Base-by-base conservation (phyloP, 2,888 invertebrate genomes). In the Dynastes maya region DNA sequence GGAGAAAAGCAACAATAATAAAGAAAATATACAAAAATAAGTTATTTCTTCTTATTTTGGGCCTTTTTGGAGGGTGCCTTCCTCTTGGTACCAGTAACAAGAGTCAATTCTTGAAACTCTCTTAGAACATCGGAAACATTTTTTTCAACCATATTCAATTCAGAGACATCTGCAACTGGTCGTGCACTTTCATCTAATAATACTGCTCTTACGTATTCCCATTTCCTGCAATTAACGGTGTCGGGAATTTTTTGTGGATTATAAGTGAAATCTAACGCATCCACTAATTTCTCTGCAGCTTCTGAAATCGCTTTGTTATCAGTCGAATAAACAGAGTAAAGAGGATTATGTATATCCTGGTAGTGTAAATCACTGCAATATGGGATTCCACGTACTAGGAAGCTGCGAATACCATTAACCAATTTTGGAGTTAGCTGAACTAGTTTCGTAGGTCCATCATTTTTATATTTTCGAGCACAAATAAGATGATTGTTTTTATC, bases 401-500 rank as follows among this genome's bases (percentile, higher is more conserved):
- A 80, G 55, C 76, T 79, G 55, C 78, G 79, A 13, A 76, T 67
- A 4, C 70, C 58, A 64, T 81, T 71, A 6, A 81, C 77, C 16
- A 79, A 76, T 13, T 83, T 82, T 2, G 85, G 84, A 64, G 84
- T 83, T 4, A 85, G 78, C 78, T 85, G 84, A 0, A 83, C 83
- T 61, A 82, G 80, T 40, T 82, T 81, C 11, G 84, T 76, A 55
- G 81, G 80, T 40, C 80, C 82, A 8, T 81, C 79, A 37, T 81
- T 79, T 49, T 70, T 82, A n/a, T 81, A 72, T 76, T 85, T 85
- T 64, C 81, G 80, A 4, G 81, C 74, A 76, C 86, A 87, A 70
- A 87, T 80, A n/a, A 86, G 78, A n/a, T 85, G 85, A 77, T 83
- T 84, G 61, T 85, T 81, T 13, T 83, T 83, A 70, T 85, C 83